These are phyloP conservation scores for Furcifer pardalis DNA, from an alignment of 2,797 vertebrate species.

Conservation along the genomic window DNA sequence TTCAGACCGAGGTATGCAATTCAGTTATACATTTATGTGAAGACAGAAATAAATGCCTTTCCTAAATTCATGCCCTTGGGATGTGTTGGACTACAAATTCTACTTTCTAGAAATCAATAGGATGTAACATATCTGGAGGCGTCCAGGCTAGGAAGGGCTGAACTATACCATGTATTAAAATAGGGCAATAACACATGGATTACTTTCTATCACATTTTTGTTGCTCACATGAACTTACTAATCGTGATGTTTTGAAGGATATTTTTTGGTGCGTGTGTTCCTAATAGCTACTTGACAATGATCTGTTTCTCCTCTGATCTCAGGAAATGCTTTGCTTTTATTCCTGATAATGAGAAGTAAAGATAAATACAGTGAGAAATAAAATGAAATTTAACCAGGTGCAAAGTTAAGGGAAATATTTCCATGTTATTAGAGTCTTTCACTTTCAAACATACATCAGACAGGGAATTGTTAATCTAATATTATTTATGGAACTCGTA, in stretches of 20 bases:
- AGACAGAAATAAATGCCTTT: not conserved
- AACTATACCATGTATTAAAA: not conserved
- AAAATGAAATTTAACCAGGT: not conserved
- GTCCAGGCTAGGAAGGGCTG: too few species aligned
- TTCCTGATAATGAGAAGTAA: too few species aligned
- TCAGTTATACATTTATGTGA: not conserved
- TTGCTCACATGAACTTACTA: not conserved
- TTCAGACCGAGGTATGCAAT: not conserved
- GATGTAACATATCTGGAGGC: too few species aligned
- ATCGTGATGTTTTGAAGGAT: not conserved
- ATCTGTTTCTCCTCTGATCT: conserved; percentile 25
- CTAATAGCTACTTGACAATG: not conserved
- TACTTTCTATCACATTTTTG: not conserved
- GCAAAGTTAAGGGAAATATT: not conserved
- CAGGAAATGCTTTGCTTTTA: too few species aligned
- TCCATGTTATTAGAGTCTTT: not conserved
- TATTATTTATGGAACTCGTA: not conserved
- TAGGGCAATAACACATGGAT: not conserved
- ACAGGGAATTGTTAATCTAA: not conserved
- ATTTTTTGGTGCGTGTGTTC: not conserved
- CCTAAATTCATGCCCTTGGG: not conserved
- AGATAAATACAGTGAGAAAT: not conserved
- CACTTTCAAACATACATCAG: not conserved
- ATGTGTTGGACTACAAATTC: too few species aligned
- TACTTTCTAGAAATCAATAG: too few species aligned